Evolutionary conservation across 2,888 invertebrate species (phyloP).

Genomic region (Tiphia femorata): DNA sequence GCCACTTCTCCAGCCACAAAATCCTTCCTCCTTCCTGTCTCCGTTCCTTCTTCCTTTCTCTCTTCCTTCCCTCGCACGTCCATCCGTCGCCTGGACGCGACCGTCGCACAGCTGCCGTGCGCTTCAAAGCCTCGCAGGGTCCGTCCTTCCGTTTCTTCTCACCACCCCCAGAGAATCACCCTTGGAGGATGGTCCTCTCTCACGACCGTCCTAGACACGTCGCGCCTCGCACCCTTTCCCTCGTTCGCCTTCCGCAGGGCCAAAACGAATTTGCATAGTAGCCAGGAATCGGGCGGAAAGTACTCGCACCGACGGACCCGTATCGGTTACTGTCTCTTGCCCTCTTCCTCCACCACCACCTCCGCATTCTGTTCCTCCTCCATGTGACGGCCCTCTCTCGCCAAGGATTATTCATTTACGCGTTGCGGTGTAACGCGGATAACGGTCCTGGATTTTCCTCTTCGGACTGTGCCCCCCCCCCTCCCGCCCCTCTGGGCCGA

Average conservation of each 20-base stretch:
- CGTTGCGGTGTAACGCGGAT: background rate
- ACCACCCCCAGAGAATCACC: background rate
- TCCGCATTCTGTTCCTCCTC: too few species aligned
- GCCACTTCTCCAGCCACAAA: too few species aligned
- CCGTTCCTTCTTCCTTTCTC: background rate
- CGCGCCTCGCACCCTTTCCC: background rate
- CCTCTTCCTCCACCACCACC: too few species aligned
- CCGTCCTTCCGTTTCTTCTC: background rate
- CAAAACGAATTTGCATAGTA: slow-evolving; percentile 3
- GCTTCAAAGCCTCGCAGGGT: background rate
- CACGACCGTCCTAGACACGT: background rate
- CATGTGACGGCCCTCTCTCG: too few species aligned
- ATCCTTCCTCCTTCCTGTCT: background rate
- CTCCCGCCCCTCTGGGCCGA: too few species aligned
- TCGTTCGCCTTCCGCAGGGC: too few species aligned
- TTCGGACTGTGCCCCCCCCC: background rate
- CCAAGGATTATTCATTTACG: slow-evolving; percentile 1
- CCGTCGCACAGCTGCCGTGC: background rate
- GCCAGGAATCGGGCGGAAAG: background rate
- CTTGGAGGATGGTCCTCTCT: background rate
- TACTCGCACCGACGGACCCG: background rate
- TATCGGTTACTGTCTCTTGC: background rate
- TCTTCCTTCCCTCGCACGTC: background rate
- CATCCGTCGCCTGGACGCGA: background rate
- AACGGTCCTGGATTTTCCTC: too few species aligned